Evolutionary conservation across 2,797 vertebrate species (phyloP).

Genomic region (Triplophysa bombifrons): DNA sequence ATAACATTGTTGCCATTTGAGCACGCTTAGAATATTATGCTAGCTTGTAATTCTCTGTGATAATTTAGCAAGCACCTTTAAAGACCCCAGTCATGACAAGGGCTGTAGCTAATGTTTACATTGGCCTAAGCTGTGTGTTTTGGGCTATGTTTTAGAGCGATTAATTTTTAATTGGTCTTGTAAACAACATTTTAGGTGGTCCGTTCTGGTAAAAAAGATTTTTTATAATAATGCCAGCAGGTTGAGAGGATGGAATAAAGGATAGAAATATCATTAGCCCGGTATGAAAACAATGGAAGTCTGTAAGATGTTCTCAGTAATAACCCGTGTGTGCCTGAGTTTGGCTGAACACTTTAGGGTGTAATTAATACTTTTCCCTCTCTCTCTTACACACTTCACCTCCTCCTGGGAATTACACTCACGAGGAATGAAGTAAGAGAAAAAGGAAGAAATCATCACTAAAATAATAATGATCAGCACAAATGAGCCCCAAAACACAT

Average conservation of each 20-base stretch:
- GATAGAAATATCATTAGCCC: background rate
- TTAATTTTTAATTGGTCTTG: background rate
- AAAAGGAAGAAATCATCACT: conserved; percentile 57
- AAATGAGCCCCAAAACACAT: conserved; percentile 66
- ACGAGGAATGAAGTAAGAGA: conserved; percentile 11
- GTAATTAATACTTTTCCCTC: conserved; percentile 27
- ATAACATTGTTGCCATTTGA: background rate
- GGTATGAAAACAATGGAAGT: background rate
- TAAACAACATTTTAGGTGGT: too few species aligned
- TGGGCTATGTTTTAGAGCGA: background rate
- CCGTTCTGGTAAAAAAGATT: too few species aligned
- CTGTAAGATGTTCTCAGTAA: background rate
- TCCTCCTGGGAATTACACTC: conserved; percentile 26
- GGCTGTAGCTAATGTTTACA: background rate
- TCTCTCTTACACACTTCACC: conserved; percentile 25
- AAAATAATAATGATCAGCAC: conserved; percentile 70
- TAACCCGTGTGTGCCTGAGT: background rate
- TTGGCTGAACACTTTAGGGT: conserved; percentile 26
- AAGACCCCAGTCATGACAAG: background rate
- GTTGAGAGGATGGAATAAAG: too few species aligned
- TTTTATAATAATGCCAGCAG: too few species aligned
- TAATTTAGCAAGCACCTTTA: background rate
- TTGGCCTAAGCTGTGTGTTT: background rate
- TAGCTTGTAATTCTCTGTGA: background rate
- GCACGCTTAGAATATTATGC: background rate